Evolutionary conservation across 2,888 invertebrate species (phyloP), one percentile per base, ranked within the genome.

Genomic region (Tachina grossa): DNA sequence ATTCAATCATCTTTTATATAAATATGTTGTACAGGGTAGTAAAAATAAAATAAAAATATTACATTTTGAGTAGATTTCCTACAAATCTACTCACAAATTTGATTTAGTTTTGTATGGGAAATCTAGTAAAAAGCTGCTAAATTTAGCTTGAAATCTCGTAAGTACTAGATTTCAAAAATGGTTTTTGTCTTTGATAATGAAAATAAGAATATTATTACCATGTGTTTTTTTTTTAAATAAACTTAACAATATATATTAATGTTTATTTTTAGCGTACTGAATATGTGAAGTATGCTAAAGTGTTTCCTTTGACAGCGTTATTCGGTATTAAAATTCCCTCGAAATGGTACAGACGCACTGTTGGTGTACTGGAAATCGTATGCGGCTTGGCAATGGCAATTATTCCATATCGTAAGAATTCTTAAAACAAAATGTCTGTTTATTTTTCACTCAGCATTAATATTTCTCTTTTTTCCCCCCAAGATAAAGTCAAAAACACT

Each of bases 221-320:
- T 2, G 31, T 31, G 31, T 31, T 22, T 55, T 22, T 3, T 11
- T 55, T 19, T 10, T 11, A 22, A 2, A 10, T n/a, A 9, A 45
- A 22, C 2, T 31, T 31, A 31, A 31, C 2, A 31, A 31, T 31
- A 55, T 89, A 86, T 85, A 57, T 69, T 72, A 77, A 65, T 76
- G 75, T 71, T 75, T 53, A 53, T 43, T 79, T 82, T 89, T 95
- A 98, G 97, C 95, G 98, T 91, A 97, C 97, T 93, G 97, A 98
- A 93, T 98, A 97, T 91, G 97, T 98, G n/a, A 96, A 97, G 93
- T 98, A 98, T 93, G 96, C 98, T n/a, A 98, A 98, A 94, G 97
- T 97, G 81, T 98, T 98, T 93, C 98, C 98, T 61, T 93, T 98
- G 69, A 94, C 96, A 68, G 96, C 96, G 88, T 94, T 95, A 83